Conservation (phyloP, 2,797 vertebrate species). For the Lerista edwardsae region DNA sequence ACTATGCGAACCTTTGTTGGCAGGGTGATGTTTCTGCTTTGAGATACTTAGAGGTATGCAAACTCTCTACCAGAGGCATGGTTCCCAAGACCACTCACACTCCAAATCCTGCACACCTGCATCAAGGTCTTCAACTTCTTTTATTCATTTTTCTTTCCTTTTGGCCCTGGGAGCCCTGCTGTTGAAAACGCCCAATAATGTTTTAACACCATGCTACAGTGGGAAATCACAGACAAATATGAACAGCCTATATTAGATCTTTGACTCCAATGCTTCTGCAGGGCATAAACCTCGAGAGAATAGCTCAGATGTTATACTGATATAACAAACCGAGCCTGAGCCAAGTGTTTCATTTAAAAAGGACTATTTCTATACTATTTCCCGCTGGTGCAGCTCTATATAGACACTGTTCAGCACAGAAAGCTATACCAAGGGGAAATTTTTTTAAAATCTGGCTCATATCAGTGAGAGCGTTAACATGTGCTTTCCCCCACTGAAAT, state of each 20-base stretch:
- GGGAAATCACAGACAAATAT: slow-evolving; percentile 2
- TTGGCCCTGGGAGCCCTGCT: background rate
- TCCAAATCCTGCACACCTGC: background rate
- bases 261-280: background rate
- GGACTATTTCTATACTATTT: background rate
- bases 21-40: too few species aligned
- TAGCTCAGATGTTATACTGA: background rate
- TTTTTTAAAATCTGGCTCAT: background rate
- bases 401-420: background rate
- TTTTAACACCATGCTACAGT: background rate
- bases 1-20: too few species aligned
- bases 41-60: background rate
- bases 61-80: background rate
- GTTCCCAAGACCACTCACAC: background rate
- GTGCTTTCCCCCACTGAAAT: too few species aligned
- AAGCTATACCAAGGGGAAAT: background rate
- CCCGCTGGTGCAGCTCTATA: background rate
- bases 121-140: background rate
- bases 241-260: background rate
- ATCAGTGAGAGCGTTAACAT: too few species aligned
- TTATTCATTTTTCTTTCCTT: background rate
- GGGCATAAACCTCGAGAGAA: background rate
- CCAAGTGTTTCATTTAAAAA: background rate
- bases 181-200: background rate
- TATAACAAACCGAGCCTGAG: background rate